Evolutionary conservation across 2,797 vertebrate genomes (phyloP).

Genomic region (Dryobates pubescens): DNA sequence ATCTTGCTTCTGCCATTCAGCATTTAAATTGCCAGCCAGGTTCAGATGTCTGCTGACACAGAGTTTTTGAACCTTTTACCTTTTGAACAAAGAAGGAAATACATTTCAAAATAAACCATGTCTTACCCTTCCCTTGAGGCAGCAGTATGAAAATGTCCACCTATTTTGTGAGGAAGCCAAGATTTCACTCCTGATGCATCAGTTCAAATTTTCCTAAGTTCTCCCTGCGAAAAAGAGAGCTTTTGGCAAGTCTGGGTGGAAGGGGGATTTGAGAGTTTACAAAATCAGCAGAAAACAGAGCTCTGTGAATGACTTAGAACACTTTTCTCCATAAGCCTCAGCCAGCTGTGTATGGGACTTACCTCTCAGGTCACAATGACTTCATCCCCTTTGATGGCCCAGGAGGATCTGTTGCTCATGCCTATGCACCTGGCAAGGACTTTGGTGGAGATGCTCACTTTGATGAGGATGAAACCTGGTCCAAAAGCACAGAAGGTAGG

Average conservation of each 20-base stretch:
- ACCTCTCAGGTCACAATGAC: conserved; percentile 77
- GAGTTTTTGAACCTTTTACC: neutral
- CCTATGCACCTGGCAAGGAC: conserved; percentile 77
- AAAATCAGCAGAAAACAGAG: neutral
- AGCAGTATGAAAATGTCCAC: neutral
- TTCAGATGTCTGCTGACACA: neutral
- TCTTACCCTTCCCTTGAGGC: neutral
- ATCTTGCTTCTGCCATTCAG: neutral
- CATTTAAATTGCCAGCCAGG: neutral
- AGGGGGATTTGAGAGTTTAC: neutral
- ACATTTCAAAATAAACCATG: neutral
- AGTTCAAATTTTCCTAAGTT: neutral
- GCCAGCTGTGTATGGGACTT: neutral
- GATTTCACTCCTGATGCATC: neutral
- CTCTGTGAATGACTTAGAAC: neutral
- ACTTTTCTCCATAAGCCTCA: neutral
- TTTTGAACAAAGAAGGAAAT: neutral
- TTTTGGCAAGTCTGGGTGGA: neutral
- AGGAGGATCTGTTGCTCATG: conserved; percentile 81
- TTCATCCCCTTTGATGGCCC: conserved; percentile 84
- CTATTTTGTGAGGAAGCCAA: neutral
- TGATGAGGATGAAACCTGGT: conserved; percentile 82
- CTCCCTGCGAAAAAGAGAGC: neutral
- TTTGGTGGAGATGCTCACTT: conserved; percentile 84
- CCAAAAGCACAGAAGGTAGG: conserved; percentile 46